Conservation (phyloP, 2,888 invertebrate genomes). For the Archips crataeganus region DNA sequence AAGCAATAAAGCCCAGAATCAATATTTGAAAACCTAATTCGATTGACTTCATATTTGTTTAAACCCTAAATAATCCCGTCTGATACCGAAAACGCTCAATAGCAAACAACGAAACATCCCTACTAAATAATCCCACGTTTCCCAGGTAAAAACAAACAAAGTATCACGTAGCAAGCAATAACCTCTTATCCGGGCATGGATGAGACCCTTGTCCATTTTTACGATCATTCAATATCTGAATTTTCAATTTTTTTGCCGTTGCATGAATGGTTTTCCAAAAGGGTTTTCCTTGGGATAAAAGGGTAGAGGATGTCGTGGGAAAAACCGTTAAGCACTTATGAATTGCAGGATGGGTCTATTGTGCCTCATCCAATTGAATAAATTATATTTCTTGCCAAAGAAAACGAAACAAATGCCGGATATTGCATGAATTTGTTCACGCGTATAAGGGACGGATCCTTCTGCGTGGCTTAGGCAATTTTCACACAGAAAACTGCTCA, state of each 20-base stretch:
- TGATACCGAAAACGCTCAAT: constrained; percentile 11
- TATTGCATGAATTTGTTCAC: neutral
- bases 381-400: constrained; percentile 7
- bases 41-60: neutral
- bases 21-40: neutral
- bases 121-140: constrained; percentile 15
- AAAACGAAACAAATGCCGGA: constrained; percentile 5
- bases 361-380: constrained; percentile 7
- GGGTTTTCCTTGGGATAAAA: constrained; percentile 15
- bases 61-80: neutral
- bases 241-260: constrained; percentile 19
- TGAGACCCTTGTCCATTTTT: constrained; percentile 13
- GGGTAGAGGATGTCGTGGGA: constrained; percentile 6
- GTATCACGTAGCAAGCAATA: constrained; percentile 16
- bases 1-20: neutral
- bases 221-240: constrained; percentile 9
- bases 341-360: neutral
- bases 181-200: neutral
- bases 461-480: neutral
- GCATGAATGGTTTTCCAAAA: constrained; percentile 8
- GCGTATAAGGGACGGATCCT: neutral
- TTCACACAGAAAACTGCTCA: neutral
- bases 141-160: constrained; percentile 16
- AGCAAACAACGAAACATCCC: neutral
- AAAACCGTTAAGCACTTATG: neutral